Evolutionary conservation across 1,140 invertebrate genomes (phyloP), one percentile per base, ranked within the genome.

Genomic region (Lucilia sericata): DNA sequence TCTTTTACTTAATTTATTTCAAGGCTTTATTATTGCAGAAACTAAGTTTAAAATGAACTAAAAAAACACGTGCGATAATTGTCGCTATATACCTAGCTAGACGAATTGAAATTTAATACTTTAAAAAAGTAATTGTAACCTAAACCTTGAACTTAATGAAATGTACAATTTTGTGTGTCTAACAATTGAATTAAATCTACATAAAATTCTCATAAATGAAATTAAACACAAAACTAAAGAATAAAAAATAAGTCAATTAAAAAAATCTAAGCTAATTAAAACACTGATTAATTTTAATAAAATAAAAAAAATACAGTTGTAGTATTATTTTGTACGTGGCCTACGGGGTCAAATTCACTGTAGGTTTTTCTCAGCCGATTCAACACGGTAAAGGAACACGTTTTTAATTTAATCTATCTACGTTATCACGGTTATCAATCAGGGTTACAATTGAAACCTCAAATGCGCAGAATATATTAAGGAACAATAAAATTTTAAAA

Each of bases 331-430:
- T 90, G 89, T 90, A 86, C 86, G 88, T 87, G 87, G 88, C 89
- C 88, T 89, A 90, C 89, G 89, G 89, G 89, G 89, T 90, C 90
- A 88, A 90, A 76, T 88, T 90, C 89, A 90, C 89, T 88, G 88
- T 88, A 21, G 47, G 34, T 86, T 70, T 85, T 86, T 85, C 87
- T 84, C 83, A 89, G 89, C 88, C 88, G 88, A 90, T 89, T 90
- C 85, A 90, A 90, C 89, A 90, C 89, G 89, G 89, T 88, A 90
- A 90, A 88, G 47, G 85, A 89, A 90, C 85, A 88, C 89, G 88
- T 30, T 70, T 85, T 84, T 82, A 21, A 70, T 82, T 88, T 90
- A 86, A 88, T 90, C 86, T 90, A 88, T 90, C 89, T 90, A 88
- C 85, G 86, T 86, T 89, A 90, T 90, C 89, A 90, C 89, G 89